Evolutionary conservation across 2,113 vertebrate genomes (phyloP).

Genomic region (Pithys albifrons): DNA sequence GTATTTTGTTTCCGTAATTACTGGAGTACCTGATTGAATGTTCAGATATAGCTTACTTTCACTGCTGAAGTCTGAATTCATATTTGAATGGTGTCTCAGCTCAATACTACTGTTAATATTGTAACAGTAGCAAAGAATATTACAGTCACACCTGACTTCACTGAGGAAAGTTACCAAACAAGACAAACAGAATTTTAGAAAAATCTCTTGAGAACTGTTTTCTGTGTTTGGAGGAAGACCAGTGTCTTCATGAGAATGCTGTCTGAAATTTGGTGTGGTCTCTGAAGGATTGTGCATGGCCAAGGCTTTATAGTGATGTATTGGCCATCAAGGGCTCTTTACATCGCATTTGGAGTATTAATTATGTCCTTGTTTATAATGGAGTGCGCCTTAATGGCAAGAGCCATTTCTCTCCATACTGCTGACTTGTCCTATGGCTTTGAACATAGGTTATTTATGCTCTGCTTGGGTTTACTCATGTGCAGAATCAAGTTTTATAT

Average conservation of each 20-base stretch:
- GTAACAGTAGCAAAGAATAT: neutral
- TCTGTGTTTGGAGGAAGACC: neutral
- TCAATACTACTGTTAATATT: neutral
- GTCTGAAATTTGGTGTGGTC: neutral
- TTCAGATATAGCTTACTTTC: neutral
- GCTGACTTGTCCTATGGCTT: neutral
- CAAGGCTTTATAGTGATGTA: neutral
- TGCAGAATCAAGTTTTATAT: slow-evolving; percentile 41
- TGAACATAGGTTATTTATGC: slow-evolving; percentile 31
- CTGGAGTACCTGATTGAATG: neutral
- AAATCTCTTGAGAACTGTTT: neutral
- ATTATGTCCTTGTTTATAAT: neutral
- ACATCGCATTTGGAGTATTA: neutral
- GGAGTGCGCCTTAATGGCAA: neutral
- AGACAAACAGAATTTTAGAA: neutral
- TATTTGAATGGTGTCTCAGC: neutral
- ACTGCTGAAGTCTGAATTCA: slow-evolving; percentile 21
- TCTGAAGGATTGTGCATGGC: neutral
- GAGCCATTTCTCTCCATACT: neutral
- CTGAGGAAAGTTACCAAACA: neutral
- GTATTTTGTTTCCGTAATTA: slow-evolving; percentile 26
- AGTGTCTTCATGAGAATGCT: neutral
- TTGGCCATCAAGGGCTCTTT: neutral
- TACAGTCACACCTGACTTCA: neutral
- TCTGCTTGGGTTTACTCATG: slow-evolving; percentile 58